Conservation (phyloP, 1,140 invertebrate genomes). For the Drosophila ananassae region DNA sequence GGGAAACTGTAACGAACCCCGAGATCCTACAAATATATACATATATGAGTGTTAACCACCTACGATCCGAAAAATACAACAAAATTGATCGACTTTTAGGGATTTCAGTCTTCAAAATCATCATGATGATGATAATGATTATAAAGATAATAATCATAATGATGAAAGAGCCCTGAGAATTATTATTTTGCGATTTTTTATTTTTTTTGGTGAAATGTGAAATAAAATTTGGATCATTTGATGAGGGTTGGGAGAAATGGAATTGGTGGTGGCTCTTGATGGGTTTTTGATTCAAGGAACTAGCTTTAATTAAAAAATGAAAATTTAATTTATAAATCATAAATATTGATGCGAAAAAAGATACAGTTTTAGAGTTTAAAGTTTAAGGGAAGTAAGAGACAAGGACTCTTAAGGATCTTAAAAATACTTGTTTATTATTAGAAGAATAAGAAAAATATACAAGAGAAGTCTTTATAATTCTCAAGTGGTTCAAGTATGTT, state of each 20-base stretch:
- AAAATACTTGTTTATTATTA: no score
- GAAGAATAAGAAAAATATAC: no score
- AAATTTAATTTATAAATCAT: no score
- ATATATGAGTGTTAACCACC: constrained; percentile 52
- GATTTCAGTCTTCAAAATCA: neutral
- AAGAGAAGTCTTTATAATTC: no score
- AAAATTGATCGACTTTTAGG: constrained; percentile 29
- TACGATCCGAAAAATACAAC: constrained; percentile 35
- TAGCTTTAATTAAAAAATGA: constrained; percentile 1
- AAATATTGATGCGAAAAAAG: no score
- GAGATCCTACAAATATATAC: constrained; percentile 5
- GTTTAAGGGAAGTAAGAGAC: no score
- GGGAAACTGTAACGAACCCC: constrained; percentile 78
- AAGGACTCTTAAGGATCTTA: no score
- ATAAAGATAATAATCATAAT: constrained; percentile 3
- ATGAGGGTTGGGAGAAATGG: constrained; percentile 37
- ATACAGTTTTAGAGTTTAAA: no score
- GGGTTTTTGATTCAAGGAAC: neutral
- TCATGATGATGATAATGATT: neutral
- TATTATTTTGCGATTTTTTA: constrained; percentile 55
- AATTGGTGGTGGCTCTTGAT: neutral
- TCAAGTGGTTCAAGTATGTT: no score
- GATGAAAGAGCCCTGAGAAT: constrained; percentile 15
- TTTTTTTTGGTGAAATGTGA: neutral
- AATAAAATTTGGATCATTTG: constrained; percentile 47